Conservation (phyloP, 2,888 invertebrate genomes). For the Gonocerus acuteangulatus region DNA sequence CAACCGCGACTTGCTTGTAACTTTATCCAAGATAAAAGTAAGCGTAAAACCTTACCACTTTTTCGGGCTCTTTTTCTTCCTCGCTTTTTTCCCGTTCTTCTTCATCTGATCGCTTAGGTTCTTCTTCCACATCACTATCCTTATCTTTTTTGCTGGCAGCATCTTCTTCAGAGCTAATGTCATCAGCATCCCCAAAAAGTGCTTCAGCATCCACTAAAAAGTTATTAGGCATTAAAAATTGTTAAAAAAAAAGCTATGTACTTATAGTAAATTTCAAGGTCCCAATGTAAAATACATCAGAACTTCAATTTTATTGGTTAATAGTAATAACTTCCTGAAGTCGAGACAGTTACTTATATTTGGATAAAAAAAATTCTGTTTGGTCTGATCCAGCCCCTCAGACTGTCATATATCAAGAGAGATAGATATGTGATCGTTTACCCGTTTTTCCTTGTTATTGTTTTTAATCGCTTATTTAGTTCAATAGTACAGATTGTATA, state of each 20-base stretch:
- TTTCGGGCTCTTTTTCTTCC: conserved; percentile 49
- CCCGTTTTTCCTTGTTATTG: too few relatives aligned
- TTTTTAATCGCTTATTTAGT: too few relatives aligned
- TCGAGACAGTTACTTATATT: too few relatives aligned
- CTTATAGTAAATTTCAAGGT: not conserved
- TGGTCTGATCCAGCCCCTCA: too few relatives aligned
- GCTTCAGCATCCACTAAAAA: conserved; percentile 56
- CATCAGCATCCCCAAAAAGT: conserved; percentile 87
- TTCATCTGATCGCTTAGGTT: conserved; percentile 41
- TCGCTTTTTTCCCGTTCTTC: conserved; percentile 41
- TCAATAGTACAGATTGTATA: too few relatives aligned
- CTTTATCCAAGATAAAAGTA: too few relatives aligned
- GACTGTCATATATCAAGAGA: too few relatives aligned
- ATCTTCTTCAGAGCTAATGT: conserved; percentile 76
- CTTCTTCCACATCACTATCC: conserved; percentile 37
- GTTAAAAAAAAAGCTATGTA: not conserved
- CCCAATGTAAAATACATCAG: not conserved
- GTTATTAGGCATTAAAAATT: not conserved
- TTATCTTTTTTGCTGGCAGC: conserved; percentile 37
- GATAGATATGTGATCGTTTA: too few relatives aligned
- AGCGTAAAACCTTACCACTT: too few relatives aligned
- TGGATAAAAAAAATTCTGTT: too few relatives aligned
- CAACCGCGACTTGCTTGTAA: too few relatives aligned
- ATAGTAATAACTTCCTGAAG: too few relatives aligned
- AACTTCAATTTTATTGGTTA: not conserved